Percentiles rank a stretch among this genome's conserved stretches.
phyloP scores from a whole-genome alignment of 2,113 vertebrate genomes.

The Cynoglossus semilaevis region DNA sequence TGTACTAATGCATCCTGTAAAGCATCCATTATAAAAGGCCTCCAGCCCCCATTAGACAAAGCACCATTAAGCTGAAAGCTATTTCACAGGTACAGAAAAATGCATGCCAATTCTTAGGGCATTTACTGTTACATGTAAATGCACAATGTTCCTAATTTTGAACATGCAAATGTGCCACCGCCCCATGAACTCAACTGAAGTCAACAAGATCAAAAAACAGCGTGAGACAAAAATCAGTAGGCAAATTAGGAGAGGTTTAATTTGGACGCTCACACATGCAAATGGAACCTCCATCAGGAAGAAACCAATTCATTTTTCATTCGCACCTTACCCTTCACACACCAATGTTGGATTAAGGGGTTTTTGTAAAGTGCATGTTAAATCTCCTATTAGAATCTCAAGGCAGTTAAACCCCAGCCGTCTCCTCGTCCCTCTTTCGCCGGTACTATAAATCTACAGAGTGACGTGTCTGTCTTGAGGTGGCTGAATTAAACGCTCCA shows the following conservation, averaged over 20 bases:
- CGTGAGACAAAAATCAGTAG: background rate
- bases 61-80: slow-evolving; percentile 28
- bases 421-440: slow-evolving; percentile 39
- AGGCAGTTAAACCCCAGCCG: slow-evolving; percentile 53
- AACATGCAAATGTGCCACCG: slow-evolving; percentile 6
- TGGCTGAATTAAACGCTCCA: slow-evolving; percentile 69
- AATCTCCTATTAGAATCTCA: slow-evolving; percentile 51
- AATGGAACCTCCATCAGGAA: slow-evolving; percentile 20
- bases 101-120: slow-evolving; percentile 4
- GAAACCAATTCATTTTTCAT: slow-evolving; percentile 36
- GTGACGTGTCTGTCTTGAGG: slow-evolving; percentile 40
- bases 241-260: no score
- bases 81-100: slow-evolving; percentile 16
- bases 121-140: slow-evolving; percentile 12
- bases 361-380: slow-evolving; percentile 52
- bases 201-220: slow-evolving; percentile 5
- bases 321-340: slow-evolving; percentile 24
- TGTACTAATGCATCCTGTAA: slow-evolving; percentile 68
- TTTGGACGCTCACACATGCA: background rate
- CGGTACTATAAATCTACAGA: slow-evolving; percentile 52
- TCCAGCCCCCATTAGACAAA: slow-evolving; percentile 44
- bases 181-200: no score
- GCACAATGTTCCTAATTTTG: slow-evolving; percentile 1
- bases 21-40: slow-evolving; percentile 55
- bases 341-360: slow-evolving; percentile 49